Percentiles rank a stretch among this genome's conserved stretches.
phyloP scores from a whole-genome alignment of 2,113 vertebrate species.

The Myiozetetes cayanensis region DNA sequence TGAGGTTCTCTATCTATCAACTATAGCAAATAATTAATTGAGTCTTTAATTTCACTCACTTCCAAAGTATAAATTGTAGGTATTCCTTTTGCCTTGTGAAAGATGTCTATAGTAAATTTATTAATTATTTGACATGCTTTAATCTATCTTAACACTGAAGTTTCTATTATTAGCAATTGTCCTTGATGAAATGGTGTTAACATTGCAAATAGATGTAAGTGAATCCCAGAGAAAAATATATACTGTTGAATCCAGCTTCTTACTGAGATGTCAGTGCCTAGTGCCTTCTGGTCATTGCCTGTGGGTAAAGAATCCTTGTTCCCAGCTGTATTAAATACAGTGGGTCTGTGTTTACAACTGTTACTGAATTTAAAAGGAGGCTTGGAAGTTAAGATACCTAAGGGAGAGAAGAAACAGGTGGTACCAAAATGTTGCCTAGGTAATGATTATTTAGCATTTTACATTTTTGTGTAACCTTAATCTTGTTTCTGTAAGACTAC shows the following conservation, averaged over 20 bases:
- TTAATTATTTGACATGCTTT: neutral
- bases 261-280: neutral
- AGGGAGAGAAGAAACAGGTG: neutral
- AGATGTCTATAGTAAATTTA: neutral
- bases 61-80: neutral
- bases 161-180: neutral
- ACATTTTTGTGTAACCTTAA: neutral
- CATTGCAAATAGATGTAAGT: neutral
- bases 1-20: neutral
- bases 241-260: accelerated
- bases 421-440: neutral
- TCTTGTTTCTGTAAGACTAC: neutral
- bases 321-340: neutral
- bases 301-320: neutral
- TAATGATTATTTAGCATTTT: neutral
- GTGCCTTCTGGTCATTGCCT: neutral
- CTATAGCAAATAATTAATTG: neutral
- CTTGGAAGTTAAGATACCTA: neutral
- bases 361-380: neutral
- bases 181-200: neutral
- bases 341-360: neutral
- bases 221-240: neutral
- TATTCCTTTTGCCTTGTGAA: neutral
- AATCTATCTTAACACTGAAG: neutral
- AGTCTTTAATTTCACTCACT: neutral